Evolutionary conservation across 2,113 vertebrate genomes (phyloP), one percentile per base, ranked within the genome.

Genomic region (Acrocephalus kingi): DNA sequence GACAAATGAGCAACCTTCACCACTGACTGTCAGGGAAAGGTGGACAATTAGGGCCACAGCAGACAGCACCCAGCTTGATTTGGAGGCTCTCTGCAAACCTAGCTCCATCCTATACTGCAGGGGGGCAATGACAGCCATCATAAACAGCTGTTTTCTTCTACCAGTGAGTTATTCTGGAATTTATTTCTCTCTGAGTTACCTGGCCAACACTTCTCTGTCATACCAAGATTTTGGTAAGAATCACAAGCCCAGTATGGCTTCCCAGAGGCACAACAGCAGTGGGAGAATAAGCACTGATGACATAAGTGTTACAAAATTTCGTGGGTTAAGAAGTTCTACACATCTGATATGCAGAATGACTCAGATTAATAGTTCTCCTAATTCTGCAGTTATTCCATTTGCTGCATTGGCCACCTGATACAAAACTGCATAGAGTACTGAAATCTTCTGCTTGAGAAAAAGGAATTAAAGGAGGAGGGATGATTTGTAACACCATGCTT

Each of bases 41-140:
- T 54, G 58, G 24, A 35, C 18, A 37, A 4, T 2, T 2, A 14
- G 22, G 41, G 27, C 6, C 9, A 7, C 20, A 87, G 28, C 15
- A 51, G 72, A n/a, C 30, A 68, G 33, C 30, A 79, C 3, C 5
- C 20, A 52, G 20, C 45, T 83, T 23, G 7, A 28, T 66, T 72
- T 45, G 63, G 48, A 43, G 11, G 35, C 11, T 72, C 8, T 43
- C 33, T 69, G 37, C 28, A 25, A 9, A 11, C 22, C 15, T 25
- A 62, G 13, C 35, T 79, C 16, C 1, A 2, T 55, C 30, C 21
- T 64, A 3, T 37, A 6, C 14, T 33, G 22, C 28, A 31, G 5
- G 1, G 2, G 30, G 24, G 3, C 2, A 3, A 4, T 22, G 55
- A n/a, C 37, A 86, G 5, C 9, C 15, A 18, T 21, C 12, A 55